Conservation (phyloP, 2,888 invertebrate genomes). For the Capitulum mitella region DNA sequence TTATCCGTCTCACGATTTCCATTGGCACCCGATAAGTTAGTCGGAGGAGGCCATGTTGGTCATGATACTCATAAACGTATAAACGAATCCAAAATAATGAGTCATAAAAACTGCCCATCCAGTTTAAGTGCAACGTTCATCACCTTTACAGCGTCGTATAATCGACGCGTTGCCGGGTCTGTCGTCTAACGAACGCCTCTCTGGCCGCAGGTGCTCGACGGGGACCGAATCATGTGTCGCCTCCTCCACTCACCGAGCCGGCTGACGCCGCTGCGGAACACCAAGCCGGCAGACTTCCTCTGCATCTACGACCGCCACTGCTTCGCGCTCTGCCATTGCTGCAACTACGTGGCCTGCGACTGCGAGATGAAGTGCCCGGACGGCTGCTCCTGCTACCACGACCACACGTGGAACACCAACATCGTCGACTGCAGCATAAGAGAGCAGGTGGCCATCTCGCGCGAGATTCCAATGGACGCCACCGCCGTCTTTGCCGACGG, state of each 20-base stretch:
- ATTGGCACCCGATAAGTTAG: background rate
- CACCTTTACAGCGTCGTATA: background rate
- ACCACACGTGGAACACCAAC: slow-evolving; percentile 86
- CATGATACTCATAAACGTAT: background rate
- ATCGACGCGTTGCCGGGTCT: background rate
- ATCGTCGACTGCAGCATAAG: slow-evolving; percentile 82
- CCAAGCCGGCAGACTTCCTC: slow-evolving; percentile 69
- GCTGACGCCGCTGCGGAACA: background rate
- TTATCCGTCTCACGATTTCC: background rate
- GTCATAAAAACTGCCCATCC: background rate
- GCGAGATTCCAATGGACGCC: slow-evolving; percentile 87
- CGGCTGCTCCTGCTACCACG: slow-evolving; percentile 91
- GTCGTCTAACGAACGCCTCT: slow-evolving; percentile 1
- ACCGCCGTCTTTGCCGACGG: slow-evolving; percentile 91
- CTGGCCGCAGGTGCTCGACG: slow-evolving; percentile 38
- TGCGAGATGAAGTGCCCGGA: slow-evolving; percentile 94
- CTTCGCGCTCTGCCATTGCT: slow-evolving; percentile 89
- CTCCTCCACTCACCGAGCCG: slow-evolving; percentile 4
- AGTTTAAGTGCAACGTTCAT: background rate
- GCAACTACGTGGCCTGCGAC: slow-evolving; percentile 94
- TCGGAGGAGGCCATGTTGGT: background rate
- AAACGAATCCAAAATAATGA: background rate
- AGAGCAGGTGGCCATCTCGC: slow-evolving; percentile 70
- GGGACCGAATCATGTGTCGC: slow-evolving; percentile 37
- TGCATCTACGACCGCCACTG: slow-evolving; percentile 90